These are phyloP conservation scores for Scytalopus superciliaris DNA, from an alignment of 2,113 vertebrate species.

Conservation along the genomic window DNA sequence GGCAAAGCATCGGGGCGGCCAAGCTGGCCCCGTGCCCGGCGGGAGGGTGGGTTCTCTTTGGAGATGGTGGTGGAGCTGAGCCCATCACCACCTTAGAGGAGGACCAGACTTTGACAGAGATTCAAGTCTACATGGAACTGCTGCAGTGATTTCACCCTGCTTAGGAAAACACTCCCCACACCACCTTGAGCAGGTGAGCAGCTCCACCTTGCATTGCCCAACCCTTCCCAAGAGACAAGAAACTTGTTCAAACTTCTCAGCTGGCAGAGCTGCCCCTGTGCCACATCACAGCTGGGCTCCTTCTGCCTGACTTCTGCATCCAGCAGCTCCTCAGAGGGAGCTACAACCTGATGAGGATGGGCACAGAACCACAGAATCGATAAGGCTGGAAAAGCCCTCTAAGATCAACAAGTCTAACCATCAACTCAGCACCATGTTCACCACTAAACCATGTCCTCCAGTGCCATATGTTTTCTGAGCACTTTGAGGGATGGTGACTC, in stretches of 20 bases:
- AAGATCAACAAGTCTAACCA: accelerated
- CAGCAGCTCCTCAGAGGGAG: neutral
- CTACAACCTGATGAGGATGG: accelerated
- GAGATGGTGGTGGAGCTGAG: neutral
- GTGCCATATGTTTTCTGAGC: neutral
- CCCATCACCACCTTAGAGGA: accelerated
- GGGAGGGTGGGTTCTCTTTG: neutral
- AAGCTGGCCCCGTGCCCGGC: neutral
- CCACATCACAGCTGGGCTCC: neutral
- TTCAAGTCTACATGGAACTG: accelerated
- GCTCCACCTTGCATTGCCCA: neutral
- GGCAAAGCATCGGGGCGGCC: neutral
- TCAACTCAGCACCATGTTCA: neutral
- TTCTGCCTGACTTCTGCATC: neutral
- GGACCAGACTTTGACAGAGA: neutral
- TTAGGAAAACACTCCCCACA: neutral
- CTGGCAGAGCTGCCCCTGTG: neutral
- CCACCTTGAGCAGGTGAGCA: neutral
- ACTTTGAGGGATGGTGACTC: neutral
- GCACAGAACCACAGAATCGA: neutral
- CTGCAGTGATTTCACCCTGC: neutral
- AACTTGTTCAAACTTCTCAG: neutral
- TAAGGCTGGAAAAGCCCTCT: neutral
- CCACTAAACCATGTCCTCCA: neutral
- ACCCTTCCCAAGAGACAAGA: neutral